Evolutionary conservation across 2,888 invertebrate species (phyloP).

Genomic region (Elysia crispata): DNA sequence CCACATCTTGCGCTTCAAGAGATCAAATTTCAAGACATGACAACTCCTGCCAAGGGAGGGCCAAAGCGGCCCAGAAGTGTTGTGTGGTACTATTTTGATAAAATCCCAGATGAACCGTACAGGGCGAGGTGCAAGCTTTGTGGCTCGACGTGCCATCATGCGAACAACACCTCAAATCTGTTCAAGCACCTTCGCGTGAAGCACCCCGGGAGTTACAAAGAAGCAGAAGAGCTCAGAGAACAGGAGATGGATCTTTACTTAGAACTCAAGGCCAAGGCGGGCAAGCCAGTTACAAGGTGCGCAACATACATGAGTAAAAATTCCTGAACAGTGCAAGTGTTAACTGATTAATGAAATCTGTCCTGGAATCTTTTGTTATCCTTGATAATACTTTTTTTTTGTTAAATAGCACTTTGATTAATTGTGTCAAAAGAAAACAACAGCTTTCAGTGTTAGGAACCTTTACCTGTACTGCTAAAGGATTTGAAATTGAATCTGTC

Average conservation of each 20-base stretch:
- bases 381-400: no score
- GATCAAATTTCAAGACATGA: no score
- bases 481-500: no score
- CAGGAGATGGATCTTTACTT: constrained; percentile 47
- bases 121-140: constrained; percentile 41
- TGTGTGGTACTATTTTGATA: constrained; percentile 49
- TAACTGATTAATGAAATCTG: no score
- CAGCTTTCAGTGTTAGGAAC: no score
- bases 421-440: no score
- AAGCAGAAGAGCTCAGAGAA: constrained; percentile 41
- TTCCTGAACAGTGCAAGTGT: no score
- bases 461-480: no score
- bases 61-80: constrained; percentile 43
- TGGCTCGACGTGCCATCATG: constrained; percentile 38
- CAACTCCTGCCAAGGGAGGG: neutral
- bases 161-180: constrained; percentile 48
- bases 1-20: no score
- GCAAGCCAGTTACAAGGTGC: constrained; percentile 32
- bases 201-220: constrained; percentile 42
- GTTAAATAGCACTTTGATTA: no score
- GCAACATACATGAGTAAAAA: no score
- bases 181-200: constrained; percentile 47
- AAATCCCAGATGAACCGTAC: constrained; percentile 37
- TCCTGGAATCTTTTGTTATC: no score
- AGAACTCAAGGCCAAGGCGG: constrained; percentile 43